Evolutionary conservation across 2,797 vertebrate genomes (phyloP).

Genomic region (Betta splendens): DNA sequence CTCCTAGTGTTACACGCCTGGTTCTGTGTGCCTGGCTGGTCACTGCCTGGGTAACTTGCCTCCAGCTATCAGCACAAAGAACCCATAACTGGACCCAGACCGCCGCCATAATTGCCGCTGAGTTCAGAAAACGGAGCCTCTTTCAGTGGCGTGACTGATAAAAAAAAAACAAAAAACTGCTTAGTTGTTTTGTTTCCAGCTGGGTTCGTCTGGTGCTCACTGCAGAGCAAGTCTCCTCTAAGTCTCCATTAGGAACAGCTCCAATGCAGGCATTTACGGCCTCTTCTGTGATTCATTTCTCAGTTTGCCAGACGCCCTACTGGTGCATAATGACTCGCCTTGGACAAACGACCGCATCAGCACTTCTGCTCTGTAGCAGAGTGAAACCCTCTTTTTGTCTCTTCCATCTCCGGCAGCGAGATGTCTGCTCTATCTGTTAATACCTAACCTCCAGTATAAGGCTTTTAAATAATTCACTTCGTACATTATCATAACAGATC

Average conservation of each 20-base stretch:
- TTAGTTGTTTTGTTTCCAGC: conserved; percentile 67
- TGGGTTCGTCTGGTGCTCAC: conserved; percentile 51
- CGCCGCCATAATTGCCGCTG: conserved; percentile 55
- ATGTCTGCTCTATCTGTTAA: conserved; percentile 17
- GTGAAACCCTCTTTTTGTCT: conserved; percentile 52
- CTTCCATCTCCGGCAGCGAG: conserved; percentile 37
- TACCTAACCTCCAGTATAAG: conserved; percentile 9
- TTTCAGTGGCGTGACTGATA: conserved; percentile 48
- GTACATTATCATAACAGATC: conserved; percentile 36
- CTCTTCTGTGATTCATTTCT: conserved; percentile 49
- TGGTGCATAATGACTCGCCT: conserved; percentile 60
- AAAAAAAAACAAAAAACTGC: conserved; percentile 66
- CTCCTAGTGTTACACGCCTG: conserved; percentile 41
- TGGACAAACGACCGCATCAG: conserved; percentile 67
- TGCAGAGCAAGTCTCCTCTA: conserved; percentile 33
- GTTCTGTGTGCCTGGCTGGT: conserved; percentile 22
- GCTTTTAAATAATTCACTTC: conserved; percentile 40
- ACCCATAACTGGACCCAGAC: conserved; percentile 50
- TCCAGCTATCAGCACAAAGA: conserved; percentile 57
- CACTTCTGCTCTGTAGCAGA: conserved; percentile 58
- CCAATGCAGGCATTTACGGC: conserved; percentile 38
- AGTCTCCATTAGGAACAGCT: conserved; percentile 54
- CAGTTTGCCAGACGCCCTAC: conserved; percentile 47
- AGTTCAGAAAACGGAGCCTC: conserved; percentile 57
- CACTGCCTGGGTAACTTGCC: conserved; percentile 55